These are phyloP conservation scores for Deilephila elpenor DNA, from an alignment of 2,888 invertebrate species.

Conservation along the genomic window DNA sequence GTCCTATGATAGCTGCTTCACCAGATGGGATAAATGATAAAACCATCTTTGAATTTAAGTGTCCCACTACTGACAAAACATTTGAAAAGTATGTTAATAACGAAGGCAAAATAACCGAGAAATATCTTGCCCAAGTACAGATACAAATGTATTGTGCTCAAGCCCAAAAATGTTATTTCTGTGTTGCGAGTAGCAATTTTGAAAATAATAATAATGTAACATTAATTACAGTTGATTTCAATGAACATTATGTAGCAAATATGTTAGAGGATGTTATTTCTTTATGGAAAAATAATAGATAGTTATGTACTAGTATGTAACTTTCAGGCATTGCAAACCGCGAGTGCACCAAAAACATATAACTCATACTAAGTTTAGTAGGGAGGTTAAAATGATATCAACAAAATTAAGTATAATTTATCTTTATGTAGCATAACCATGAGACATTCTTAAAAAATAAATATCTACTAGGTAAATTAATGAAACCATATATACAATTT, in stretches of 20 bases:
- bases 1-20: background rate
- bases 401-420: background rate
- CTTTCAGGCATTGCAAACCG: background rate
- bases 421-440: too few species aligned
- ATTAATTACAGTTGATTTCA: constrained; percentile 12
- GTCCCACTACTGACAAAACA: background rate
- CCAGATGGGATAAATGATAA: background rate
- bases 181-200: background rate
- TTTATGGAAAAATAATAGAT: background rate
- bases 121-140: constrained; percentile 16
- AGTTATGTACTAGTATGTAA: too few species aligned
- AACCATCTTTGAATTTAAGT: background rate
- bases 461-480: constrained; percentile 8
- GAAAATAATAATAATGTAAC: constrained; percentile 12
- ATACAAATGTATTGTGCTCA: background rate
- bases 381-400: background rate
- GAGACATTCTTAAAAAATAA: background rate
- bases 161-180: background rate
- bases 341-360: constrained; percentile 8
- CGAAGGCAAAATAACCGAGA: background rate
- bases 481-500: background rate
- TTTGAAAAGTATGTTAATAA: background rate
- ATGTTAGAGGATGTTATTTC: background rate
- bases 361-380: background rate
- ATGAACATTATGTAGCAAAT: background rate